phyloP scores from a whole-genome alignment of 2,888 invertebrate species.

The Agrotis segetum region DNA sequence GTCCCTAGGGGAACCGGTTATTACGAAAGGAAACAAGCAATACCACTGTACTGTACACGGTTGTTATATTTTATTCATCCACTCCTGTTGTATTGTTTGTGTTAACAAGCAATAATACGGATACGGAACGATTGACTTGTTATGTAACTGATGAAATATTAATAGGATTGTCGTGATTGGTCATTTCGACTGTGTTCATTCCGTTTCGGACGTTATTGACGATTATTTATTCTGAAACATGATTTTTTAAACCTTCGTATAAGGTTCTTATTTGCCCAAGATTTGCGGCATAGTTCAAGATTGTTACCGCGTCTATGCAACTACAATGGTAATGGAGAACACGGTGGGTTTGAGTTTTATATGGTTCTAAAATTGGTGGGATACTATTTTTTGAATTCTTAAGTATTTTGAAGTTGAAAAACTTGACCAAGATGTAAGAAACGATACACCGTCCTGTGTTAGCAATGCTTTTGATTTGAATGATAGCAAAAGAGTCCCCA shows the following conservation, averaged over 20 bases:
- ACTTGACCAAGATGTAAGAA: not conserved
- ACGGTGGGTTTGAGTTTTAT: too few species aligned
- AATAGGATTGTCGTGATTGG: not conserved
- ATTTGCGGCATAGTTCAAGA: too few species aligned
- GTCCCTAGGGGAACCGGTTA: slow-evolving; percentile 38
- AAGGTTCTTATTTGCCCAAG: not conserved
- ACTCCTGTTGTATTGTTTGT: slow-evolving; percentile 30
- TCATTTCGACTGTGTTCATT: not conserved
- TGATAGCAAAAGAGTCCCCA: too few species aligned
- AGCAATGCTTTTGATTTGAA: too few species aligned
- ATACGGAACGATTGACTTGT: slow-evolving; percentile 7
- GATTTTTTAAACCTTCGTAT: not conserved
- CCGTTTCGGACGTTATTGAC: not conserved
- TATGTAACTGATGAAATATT: slow-evolving; percentile 27
- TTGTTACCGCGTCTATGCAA: too few species aligned
- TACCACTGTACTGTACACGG: slow-evolving; percentile 6
- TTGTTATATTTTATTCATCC: slow-evolving; percentile 51
- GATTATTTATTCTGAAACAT: not conserved
- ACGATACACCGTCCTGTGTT: not conserved
- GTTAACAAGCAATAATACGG: slow-evolving; percentile 45
- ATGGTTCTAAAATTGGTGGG: too few species aligned
- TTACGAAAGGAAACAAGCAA: slow-evolving; percentile 33
- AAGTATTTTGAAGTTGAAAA: not conserved
- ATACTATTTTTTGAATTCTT: too few species aligned
- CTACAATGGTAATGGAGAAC: too few species aligned